Evolutionary conservation across 2,888 invertebrate genomes (phyloP).

Genomic region (Blera fallax): DNA sequence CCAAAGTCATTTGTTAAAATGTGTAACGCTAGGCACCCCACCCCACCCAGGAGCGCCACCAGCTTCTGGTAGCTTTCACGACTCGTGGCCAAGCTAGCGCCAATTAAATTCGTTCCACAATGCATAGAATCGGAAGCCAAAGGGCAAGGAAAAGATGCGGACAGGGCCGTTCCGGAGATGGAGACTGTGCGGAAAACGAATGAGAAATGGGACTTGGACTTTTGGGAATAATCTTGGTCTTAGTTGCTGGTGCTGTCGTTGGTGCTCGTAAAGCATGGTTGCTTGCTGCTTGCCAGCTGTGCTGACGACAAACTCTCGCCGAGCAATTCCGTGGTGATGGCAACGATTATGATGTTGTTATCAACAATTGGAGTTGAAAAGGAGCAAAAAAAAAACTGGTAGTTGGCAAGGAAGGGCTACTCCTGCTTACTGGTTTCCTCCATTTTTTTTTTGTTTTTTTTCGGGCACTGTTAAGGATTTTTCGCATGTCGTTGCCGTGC

Average conservation of each 20-base stretch:
- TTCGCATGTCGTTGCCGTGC: background rate
- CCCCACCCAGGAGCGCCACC: too few species aligned
- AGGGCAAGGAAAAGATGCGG: conserved; percentile 61
- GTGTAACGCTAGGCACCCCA: conserved; percentile 57
- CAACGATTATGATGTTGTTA: conserved; percentile 67
- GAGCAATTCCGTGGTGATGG: conserved; percentile 15
- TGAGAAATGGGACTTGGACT: conserved; percentile 66
- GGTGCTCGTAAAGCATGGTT: background rate
- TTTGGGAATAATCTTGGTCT: conserved; percentile 67
- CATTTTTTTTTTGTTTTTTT: background rate
- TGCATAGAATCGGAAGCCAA: conserved; percentile 49
- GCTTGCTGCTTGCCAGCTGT: conserved; percentile 7
- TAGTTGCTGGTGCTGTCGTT: too few species aligned
- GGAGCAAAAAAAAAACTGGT: background rate
- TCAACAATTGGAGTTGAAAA: too few species aligned
- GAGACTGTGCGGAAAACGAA: conserved; percentile 47
- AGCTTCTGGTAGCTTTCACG: conserved; percentile 52
- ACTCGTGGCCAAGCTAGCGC: conserved; percentile 70
- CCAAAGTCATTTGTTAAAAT: conserved; percentile 72
- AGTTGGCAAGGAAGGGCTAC: background rate
- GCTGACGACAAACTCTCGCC: conserved; percentile 8
- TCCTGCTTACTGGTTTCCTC: background rate
- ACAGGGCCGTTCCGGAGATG: conserved; percentile 32
- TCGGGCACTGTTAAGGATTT: background rate
- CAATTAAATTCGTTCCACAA: conserved; percentile 67